phyloP scores from a whole-genome alignment of 2,888 invertebrate species.

The Leptarthrus brevirostris region DNA sequence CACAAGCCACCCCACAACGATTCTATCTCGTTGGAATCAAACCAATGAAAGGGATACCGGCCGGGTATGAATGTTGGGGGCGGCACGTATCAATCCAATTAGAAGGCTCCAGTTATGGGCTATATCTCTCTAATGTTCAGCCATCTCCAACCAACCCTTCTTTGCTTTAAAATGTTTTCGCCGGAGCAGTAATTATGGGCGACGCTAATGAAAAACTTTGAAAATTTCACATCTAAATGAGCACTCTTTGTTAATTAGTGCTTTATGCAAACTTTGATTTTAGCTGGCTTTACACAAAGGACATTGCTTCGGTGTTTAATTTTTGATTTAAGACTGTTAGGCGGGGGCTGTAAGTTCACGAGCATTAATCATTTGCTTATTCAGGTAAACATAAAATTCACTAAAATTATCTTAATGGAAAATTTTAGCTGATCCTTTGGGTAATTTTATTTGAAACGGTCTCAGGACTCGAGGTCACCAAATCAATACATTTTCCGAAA shows the following conservation, averaged over 20 bases:
- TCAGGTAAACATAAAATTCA: not conserved
- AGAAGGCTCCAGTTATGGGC: conserved; percentile 37
- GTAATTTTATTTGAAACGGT: too few species aligned
- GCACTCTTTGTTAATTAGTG: conserved; percentile 47
- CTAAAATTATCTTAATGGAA: not conserved
- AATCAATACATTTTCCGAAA: too few species aligned
- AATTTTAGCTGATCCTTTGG: not conserved
- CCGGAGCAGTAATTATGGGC: conserved; percentile 46
- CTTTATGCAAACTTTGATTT: conserved; percentile 43
- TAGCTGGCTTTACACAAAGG: conserved; percentile 6
- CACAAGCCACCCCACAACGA: conserved; percentile 54
- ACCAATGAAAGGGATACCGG: conserved; percentile 35
- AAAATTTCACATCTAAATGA: conserved; percentile 47
- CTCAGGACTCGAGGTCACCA: too few species aligned
- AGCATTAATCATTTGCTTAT: not conserved
- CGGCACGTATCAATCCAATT: conserved; percentile 49
- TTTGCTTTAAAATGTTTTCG: conserved; percentile 21
- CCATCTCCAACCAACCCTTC: conserved; percentile 21
- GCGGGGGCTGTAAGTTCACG: not conserved
- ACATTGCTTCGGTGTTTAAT: not conserved
- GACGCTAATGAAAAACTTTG: conserved; percentile 48
- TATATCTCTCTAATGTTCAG: conserved; percentile 35
- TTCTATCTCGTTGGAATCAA: conserved; percentile 49
- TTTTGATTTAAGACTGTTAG: not conserved
- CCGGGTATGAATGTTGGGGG: conserved; percentile 28